phyloP scores from a whole-genome alignment of 2,888 invertebrate genomes.

The Lochmaea crataegi region DNA sequence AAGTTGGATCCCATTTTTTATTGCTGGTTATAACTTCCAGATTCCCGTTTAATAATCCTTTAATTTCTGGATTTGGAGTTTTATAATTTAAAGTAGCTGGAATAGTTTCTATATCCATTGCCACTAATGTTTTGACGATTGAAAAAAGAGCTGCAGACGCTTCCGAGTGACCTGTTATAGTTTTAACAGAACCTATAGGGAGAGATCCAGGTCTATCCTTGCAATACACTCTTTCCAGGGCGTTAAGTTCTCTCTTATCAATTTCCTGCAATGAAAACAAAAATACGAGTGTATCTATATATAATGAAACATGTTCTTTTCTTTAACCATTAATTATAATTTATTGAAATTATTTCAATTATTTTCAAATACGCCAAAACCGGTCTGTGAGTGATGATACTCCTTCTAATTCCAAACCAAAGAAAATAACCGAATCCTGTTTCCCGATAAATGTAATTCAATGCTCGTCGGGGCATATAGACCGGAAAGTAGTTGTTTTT shows the following conservation, averaged over 20 bases:
- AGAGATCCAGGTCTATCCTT: constrained; percentile 81
- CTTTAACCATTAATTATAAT: too few relatives aligned
- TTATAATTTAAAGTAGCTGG: constrained; percentile 92
- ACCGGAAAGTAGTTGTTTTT: too few relatives aligned
- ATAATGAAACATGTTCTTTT: too few relatives aligned
- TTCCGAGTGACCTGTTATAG: constrained; percentile 98
- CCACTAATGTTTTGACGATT: constrained; percentile 88
- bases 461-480: too few relatives aligned
- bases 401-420: too few relatives aligned
- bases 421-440: too few relatives aligned
- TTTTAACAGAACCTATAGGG: constrained; percentile 93
- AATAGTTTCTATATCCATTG: constrained; percentile 90
- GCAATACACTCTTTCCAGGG: constrained; percentile 91
- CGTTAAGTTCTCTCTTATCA: constrained; percentile 84
- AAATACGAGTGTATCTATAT: background rate
- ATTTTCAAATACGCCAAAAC: too few relatives aligned
- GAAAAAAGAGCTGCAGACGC: constrained; percentile 89
- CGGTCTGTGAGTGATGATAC: too few relatives aligned
- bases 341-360: too few relatives aligned
- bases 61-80: constrained; percentile 90
- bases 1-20: constrained; percentile 84
- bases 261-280: constrained; percentile 51
- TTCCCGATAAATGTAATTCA: too few relatives aligned
- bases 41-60: constrained; percentile 85
- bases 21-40: constrained; percentile 83